phyloP scores from a whole-genome alignment of 2,888 invertebrate genomes.

The Platynereis dumerilii region DNA sequence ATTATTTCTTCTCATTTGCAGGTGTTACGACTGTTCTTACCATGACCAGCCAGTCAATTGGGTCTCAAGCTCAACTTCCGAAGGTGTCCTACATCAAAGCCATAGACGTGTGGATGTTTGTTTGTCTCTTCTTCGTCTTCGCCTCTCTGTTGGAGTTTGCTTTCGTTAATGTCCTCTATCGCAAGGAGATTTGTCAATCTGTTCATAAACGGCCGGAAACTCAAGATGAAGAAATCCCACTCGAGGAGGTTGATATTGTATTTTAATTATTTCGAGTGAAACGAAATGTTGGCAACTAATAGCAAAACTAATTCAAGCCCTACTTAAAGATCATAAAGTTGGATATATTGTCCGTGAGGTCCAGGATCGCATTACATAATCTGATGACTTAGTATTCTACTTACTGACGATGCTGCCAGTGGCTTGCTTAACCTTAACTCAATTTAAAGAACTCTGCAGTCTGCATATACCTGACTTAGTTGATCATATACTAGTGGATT shows the following conservation, averaged over 20 bases:
- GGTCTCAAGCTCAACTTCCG: conserved; percentile 86
- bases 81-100: conserved; percentile 93
- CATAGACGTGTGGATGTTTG: conserved; percentile 68
- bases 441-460: no score
- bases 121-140: conserved; percentile 46
- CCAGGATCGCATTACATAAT: no score
- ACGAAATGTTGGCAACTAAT: no score
- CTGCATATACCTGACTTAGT: no score
- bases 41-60: conserved; percentile 87
- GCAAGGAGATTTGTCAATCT: conserved; percentile 35
- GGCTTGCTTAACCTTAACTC: no score
- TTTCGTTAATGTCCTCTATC: conserved; percentile 43
- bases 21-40: conserved; percentile 81
- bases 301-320: no score
- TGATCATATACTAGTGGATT: no score
- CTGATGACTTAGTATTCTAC: no score
- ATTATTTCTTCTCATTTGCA: conserved; percentile 64
- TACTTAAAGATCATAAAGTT: no score
- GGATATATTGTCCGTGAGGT: no score
- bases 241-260: conserved; percentile 32
- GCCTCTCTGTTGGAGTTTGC: conserved; percentile 44
- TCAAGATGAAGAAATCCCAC: conserved; percentile 31
- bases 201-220: conserved; percentile 22
- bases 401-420: no score
- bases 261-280: no score